phyloP scores from a whole-genome alignment of 1,140 invertebrate genomes.

The Drosophila sulfurigaster region DNA sequence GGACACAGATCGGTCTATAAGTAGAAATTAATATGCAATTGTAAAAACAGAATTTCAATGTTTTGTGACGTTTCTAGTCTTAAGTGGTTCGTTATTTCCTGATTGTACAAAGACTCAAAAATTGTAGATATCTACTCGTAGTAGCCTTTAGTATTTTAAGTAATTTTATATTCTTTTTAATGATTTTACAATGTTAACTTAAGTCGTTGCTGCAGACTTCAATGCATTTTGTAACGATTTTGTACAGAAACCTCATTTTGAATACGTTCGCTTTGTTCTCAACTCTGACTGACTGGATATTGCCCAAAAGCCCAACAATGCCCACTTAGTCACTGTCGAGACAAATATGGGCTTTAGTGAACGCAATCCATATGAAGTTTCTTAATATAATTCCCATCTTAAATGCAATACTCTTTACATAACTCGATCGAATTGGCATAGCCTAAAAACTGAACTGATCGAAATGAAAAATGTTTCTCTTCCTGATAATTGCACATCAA shows the following conservation, averaged over 20 bases:
- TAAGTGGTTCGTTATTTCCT: constrained; percentile 66
- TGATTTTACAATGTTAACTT: constrained; percentile 29
- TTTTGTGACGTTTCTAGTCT: constrained; percentile 46
- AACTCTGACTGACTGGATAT: constrained; percentile 48
- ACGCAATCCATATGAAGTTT: constrained; percentile 48
- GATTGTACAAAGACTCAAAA: constrained; percentile 75
- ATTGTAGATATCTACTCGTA: constrained; percentile 68
- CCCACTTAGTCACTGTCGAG: constrained; percentile 29
- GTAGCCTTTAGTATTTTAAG: constrained; percentile 49
- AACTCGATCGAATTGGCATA: constrained; percentile 49
- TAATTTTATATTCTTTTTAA: constrained; percentile 50
- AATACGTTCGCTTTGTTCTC: constrained; percentile 41
- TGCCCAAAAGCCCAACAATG: constrained; percentile 64
- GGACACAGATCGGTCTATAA: neutral
- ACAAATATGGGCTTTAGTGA: constrained; percentile 61
- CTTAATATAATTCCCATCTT: constrained; percentile 6
- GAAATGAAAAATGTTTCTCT: constrained; percentile 81
- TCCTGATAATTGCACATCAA: constrained; percentile 26
- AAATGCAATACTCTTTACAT: constrained; percentile 10
- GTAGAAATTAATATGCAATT: constrained; percentile 4
- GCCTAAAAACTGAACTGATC: constrained; percentile 69
- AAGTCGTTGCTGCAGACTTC: constrained; percentile 30
- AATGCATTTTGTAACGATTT: constrained; percentile 40
- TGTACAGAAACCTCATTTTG: constrained; percentile 38
- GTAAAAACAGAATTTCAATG: constrained; percentile 33